Evolutionary conservation across 2,888 invertebrate genomes (phyloP).

Genomic region (Melanargia galathea): DNA sequence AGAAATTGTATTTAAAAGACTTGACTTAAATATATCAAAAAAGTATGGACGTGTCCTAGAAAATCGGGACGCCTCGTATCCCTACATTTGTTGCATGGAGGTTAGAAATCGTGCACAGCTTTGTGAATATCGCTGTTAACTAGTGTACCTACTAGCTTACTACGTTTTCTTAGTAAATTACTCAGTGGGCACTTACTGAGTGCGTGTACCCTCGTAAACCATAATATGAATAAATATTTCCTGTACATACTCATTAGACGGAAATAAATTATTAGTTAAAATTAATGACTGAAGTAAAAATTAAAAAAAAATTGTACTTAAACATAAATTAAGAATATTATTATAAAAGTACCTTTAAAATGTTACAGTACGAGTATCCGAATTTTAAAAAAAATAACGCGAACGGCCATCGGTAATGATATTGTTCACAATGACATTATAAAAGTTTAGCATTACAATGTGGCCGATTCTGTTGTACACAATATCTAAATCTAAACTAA

Average conservation of each 20-base stretch:
- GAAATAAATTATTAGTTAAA: not conserved
- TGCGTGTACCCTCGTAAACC: conserved; percentile 1
- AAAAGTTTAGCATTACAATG: too few relatives aligned
- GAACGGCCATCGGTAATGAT: conserved; percentile 56
- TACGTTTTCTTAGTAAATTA: conserved; percentile 29
- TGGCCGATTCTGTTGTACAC: too few relatives aligned
- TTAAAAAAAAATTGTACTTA: not conserved
- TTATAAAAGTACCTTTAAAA: not conserved
- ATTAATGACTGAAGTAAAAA: not conserved
- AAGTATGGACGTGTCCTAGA: not conserved
- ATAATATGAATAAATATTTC: conserved; percentile 1
- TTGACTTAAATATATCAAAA: not conserved
- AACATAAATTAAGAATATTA: too few relatives aligned
- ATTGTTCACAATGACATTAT: conserved; percentile 76
- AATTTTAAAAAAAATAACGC: conserved; percentile 44
- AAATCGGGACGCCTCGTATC: not conserved
- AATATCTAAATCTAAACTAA: too few relatives aligned
- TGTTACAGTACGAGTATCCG: conserved; percentile 29
- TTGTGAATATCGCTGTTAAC: conserved; percentile 13
- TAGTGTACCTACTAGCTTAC: conserved; percentile 1
- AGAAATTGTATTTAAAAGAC: too few relatives aligned
- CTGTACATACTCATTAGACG: not conserved
- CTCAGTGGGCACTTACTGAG: conserved; percentile 18
- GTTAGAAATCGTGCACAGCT: conserved; percentile 23
- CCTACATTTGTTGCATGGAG: conserved; percentile 23